Evolutionary conservation across 2,888 invertebrate genomes (phyloP).

Genomic region (Polydrusus tereticollis): DNA sequence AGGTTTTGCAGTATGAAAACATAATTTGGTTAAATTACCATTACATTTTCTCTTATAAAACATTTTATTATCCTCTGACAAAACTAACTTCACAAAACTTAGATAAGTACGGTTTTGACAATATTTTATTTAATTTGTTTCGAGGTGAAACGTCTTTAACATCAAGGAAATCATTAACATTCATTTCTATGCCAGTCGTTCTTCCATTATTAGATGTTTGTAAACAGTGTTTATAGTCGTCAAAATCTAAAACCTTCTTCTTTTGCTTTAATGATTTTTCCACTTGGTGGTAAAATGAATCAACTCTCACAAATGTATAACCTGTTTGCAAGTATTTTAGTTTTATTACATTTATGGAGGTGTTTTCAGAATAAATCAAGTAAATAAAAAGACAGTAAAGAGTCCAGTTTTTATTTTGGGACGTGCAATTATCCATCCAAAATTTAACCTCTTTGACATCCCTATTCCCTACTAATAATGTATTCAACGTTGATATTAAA

Average conservation of each 20-base stretch:
- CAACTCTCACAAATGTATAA: not conserved
- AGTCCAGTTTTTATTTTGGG: no score
- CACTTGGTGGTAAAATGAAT: no score
- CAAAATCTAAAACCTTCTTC: not conserved
- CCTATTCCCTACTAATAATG: not conserved
- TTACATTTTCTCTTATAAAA: not conserved
- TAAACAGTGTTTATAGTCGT: not conserved
- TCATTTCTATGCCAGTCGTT: not conserved
- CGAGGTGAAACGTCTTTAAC: not conserved
- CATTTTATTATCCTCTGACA: not conserved
- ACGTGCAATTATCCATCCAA: not conserved
- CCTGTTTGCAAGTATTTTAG: not conserved
- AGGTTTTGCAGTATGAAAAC: not conserved
- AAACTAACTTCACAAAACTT: not conserved
- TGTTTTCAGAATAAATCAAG: not conserved
- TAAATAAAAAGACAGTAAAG: not conserved
- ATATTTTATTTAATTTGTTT: not conserved
- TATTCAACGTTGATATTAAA: not conserved
- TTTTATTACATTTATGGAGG: not conserved
- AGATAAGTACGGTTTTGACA: not conserved
- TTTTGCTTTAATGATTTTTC: not conserved
- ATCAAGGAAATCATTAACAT: not conserved
- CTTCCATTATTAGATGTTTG: not conserved
- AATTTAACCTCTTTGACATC: not conserved
- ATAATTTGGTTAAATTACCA: not conserved